These are phyloP conservation scores for Pedetes capensis DNA, from an alignment of 2,113 vertebrate genomes.

Conservation along the genomic window DNA sequence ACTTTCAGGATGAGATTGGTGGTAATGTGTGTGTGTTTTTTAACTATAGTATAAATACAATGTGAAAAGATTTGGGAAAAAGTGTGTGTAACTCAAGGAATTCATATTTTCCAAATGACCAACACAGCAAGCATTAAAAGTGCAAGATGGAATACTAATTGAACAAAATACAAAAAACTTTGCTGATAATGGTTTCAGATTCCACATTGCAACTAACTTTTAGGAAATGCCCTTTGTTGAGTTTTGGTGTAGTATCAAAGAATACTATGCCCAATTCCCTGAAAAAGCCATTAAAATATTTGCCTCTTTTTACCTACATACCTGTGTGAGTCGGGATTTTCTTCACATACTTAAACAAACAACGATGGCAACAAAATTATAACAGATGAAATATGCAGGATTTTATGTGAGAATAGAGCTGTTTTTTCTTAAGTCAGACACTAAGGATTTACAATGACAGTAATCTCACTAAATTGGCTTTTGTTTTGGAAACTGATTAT, in stretches of 20 bases:
- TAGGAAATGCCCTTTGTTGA: not conserved
- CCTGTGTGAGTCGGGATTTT: not conserved
- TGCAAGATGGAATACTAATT: not conserved
- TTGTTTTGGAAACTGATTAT: not conserved
- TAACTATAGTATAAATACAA: not conserved
- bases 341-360: not conserved
- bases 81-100: not conserved
- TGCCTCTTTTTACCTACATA: not conserved
- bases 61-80: slow-evolving; percentile 20
- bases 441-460: not conserved
- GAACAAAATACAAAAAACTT: not conserved
- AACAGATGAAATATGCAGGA: not conserved
- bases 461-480: not conserved
- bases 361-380: not conserved
- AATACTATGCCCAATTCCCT: not conserved
- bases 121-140: not conserved
- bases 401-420: not conserved
- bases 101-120: not conserved
- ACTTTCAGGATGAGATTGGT: not conserved
- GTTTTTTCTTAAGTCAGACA: not conserved
- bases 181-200: not conserved
- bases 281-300: not conserved
- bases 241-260: slow-evolving; percentile 50
- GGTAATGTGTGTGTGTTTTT: not conserved
- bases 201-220: not conserved